Percentiles rank a stretch among this genome's conserved stretches.
These are phyloP conservation scores for Emys orbicularis DNA, from an alignment of 2,797 vertebrate genomes.

Conservation along the genomic window DNA sequence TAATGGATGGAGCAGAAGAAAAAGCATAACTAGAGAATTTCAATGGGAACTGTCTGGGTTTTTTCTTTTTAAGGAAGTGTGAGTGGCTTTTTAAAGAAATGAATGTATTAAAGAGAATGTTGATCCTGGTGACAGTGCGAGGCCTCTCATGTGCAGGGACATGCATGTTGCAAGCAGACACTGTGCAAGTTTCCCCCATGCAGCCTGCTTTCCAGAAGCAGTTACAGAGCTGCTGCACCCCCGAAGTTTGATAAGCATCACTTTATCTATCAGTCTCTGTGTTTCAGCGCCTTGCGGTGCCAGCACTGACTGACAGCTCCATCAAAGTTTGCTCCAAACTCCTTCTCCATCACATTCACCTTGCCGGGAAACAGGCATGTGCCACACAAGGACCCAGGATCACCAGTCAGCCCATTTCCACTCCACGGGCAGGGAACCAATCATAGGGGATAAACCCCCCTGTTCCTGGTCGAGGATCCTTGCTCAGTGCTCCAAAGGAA, in stretches of 20 bases:
- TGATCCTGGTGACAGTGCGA: neutral
- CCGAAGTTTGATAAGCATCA: neutral
- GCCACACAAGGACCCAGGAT: neutral
- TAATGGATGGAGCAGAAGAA: conserved; percentile 52
- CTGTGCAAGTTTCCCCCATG: neutral
- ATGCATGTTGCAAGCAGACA: fast-evolving
- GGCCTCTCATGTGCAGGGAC: neutral
- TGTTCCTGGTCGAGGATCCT: neutral
- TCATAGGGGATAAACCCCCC: too few species aligned
- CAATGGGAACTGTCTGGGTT: neutral
- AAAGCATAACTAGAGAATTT: neutral
- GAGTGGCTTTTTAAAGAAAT: conserved; percentile 28
- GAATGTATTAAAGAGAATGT: neutral
- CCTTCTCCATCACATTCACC: neutral
- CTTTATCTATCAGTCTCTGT: neutral
- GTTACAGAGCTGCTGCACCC: neutral
- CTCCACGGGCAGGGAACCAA: neutral
- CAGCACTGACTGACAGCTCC: neutral
- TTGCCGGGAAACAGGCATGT: neutral
- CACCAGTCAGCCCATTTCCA: neutral
- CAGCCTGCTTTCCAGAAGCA: neutral
- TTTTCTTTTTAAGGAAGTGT: conserved; percentile 26
- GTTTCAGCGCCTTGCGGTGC: neutral
- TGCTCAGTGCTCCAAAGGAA: neutral
- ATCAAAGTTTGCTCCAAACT: neutral